Percentiles rank a stretch among this genome's conserved stretches.
Conservation (phyloP, 2,888 invertebrate genomes). For the Eristalinus sepulchralis region DNA sequence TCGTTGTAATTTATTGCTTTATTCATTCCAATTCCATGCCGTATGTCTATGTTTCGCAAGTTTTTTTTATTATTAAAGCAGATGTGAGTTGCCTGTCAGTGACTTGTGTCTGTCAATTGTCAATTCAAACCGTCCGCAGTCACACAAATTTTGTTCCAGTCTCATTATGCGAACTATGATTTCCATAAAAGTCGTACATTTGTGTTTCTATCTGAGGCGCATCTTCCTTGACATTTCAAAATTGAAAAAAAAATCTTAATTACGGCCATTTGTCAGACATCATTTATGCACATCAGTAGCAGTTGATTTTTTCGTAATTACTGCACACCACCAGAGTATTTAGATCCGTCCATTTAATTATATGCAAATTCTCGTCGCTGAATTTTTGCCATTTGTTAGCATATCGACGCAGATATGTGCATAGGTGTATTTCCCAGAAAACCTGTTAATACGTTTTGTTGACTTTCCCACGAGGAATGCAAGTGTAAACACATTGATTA, state of each 20-base stretch:
- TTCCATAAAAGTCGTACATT: conserved; percentile 34
- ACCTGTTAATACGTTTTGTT: background rate
- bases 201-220: conserved; percentile 2
- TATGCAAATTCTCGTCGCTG: background rate
- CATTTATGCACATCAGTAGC: conserved; percentile 4
- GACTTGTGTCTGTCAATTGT: background rate
- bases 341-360: too few species aligned
- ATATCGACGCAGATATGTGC: background rate
- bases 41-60: background rate
- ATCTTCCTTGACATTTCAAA: conserved; percentile 32
- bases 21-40: background rate
- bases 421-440: too few species aligned
- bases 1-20: background rate
- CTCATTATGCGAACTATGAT: conserved; percentile 18
- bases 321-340: background rate
- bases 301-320: background rate
- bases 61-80: background rate
- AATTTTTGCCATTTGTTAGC: background rate
- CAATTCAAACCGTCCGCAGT: background rate
- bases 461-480: background rate
- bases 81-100: background rate
- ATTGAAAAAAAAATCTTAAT: background rate
- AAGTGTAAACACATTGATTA: conserved; percentile 19
- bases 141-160: conserved; percentile 1
- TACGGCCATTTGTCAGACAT: background rate